These are phyloP conservation scores for Oryzias dopingdopingensis DNA, from an alignment of 2,797 vertebrate species.

Conservation along the genomic window DNA sequence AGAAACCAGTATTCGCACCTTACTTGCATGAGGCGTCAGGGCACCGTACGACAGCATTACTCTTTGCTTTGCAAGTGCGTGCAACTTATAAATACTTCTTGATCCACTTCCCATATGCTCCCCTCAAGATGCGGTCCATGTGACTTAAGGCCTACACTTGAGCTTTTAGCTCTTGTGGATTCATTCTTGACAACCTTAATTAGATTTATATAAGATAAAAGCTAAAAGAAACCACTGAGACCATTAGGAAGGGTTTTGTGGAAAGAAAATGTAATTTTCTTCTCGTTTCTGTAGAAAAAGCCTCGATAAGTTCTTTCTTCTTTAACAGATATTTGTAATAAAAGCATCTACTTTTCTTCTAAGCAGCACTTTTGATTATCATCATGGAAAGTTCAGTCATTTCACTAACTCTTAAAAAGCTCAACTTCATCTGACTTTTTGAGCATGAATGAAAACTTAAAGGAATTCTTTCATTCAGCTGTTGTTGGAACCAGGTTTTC, in stretches of 20 bases:
- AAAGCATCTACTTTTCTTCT: constrained; percentile 1
- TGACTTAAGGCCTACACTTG: too few species aligned
- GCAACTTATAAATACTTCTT: too few species aligned
- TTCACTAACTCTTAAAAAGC: constrained; percentile 20
- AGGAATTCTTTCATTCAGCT: constrained; percentile 8
- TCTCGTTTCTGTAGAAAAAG: background rate
- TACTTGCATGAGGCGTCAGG: too few species aligned
- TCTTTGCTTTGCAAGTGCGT: too few species aligned
- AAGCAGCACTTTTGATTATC: constrained; percentile 4
- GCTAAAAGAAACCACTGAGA: constrained; percentile 1
- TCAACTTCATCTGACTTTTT: constrained; percentile 16
- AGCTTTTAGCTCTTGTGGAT: too few species aligned
- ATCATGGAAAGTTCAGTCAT: background rate
- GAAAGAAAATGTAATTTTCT: background rate
- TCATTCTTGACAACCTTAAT: too few species aligned
- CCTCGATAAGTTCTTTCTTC: too few species aligned
- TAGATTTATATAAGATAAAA: too few species aligned
- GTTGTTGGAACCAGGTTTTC: constrained; percentile 11
- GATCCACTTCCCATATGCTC: too few species aligned
- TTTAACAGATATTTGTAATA: background rate
- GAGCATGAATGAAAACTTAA: constrained; percentile 9
- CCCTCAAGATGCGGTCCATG: too few species aligned
- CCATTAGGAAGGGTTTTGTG: background rate
- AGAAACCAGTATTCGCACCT: too few species aligned
- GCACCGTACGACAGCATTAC: too few species aligned